These are phyloP conservation scores for Eilema caniola DNA, from an alignment of 2,888 invertebrate genomes.

Conservation along the genomic window DNA sequence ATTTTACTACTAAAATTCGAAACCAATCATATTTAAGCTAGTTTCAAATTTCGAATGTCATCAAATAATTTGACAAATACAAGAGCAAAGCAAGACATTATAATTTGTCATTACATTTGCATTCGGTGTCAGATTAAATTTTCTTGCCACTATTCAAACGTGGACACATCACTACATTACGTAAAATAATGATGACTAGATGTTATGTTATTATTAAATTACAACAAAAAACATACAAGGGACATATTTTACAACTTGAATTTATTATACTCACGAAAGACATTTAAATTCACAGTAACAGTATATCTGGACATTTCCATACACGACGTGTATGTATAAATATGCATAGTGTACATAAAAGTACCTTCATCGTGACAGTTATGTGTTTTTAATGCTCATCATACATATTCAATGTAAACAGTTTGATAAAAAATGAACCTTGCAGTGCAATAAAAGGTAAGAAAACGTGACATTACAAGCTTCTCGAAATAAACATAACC, in stretches of 20 bases:
- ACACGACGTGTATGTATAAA: slow-evolving; percentile 13
- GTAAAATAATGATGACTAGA: slow-evolving; percentile 6
- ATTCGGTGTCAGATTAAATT: neutral
- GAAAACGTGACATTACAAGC: slow-evolving; percentile 41
- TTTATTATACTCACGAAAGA: neutral
- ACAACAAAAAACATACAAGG: slow-evolving; percentile 1
- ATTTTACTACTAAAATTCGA: too few relatives aligned
- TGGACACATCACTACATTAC: neutral
- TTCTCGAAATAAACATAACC: neutral
- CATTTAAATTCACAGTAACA: slow-evolving; percentile 1
- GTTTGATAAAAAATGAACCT: slow-evolving; percentile 46
- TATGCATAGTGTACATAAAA: slow-evolving; percentile 11
- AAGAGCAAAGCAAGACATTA: neutral
- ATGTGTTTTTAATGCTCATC: slow-evolving; percentile 46
- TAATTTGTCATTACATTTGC: neutral
- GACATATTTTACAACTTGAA: neutral
- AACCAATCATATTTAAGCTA: too few relatives aligned
- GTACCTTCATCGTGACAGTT: slow-evolving; percentile 37
- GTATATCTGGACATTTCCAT: slow-evolving; percentile 7
- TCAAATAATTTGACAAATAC: neutral
- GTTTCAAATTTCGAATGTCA: too few relatives aligned
- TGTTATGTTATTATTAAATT: neutral
- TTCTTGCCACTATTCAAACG: neutral
- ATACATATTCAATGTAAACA: slow-evolving; percentile 48
- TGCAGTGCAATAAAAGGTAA: slow-evolving; percentile 34